Evolutionary conservation across 2,888 invertebrate genomes (phyloP).

Genomic region (Cancer borealis): DNA sequence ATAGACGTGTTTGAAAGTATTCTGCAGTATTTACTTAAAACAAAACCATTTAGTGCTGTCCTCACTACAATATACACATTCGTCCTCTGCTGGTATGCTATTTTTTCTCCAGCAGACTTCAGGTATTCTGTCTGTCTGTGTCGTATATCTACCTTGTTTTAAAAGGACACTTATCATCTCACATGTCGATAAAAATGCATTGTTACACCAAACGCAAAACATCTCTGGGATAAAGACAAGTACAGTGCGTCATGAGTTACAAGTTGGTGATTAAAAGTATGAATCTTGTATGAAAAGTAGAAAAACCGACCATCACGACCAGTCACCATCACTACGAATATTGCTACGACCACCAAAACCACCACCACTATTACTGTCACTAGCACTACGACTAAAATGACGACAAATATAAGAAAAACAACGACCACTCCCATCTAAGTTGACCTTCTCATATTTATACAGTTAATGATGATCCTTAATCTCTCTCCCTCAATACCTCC

Average conservation of each 20-base stretch:
- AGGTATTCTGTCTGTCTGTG: background rate
- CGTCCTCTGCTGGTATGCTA: background rate
- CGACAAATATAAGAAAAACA: background rate
- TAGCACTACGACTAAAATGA: background rate
- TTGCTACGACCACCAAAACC: background rate
- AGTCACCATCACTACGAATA: background rate
- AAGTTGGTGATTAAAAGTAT: background rate
- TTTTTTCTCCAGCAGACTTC: background rate
- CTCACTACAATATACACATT: background rate
- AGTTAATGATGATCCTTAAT: too few species aligned
- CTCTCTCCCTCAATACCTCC: too few species aligned
- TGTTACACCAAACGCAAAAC: background rate
- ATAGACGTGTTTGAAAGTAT: background rate
- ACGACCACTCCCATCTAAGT: background rate
- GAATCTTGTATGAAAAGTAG: too few species aligned
- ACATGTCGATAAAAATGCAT: background rate
- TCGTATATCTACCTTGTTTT: background rate
- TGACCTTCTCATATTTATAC: background rate
- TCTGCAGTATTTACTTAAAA: background rate
- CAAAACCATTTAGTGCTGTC: background rate
- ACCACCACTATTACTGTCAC: background rate
- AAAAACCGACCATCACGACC: background rate
- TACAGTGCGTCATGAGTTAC: background rate
- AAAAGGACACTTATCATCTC: background rate
- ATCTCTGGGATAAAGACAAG: background rate